Evolutionary conservation across 2,888 invertebrate species (phyloP), one percentile per base, ranked within the genome.

Genomic region (Ornithoptera priamus): DNA sequence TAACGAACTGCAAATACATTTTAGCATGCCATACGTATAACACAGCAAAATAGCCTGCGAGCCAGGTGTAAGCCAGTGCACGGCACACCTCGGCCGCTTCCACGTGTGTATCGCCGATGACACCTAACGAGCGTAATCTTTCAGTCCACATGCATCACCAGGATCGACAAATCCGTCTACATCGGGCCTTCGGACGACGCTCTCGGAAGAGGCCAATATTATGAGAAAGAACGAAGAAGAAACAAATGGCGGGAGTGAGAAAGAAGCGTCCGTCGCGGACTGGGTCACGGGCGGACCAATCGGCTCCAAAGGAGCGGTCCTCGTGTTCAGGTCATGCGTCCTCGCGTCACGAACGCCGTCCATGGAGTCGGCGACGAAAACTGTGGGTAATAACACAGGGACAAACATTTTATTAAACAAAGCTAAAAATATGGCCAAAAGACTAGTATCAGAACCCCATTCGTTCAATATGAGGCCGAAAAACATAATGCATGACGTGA

Each of bases 271-370:
- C 68, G 68, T 91, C 56, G 74, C 87, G 15, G 92, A 92, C 78
- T 94, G 94, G 94, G 82, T 94, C 68, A 92, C 93, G 50, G 94
- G 94, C 68, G 94, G 94, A 22, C 91, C 89, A 42, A 77, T 94
- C 74, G 96, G 96, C 24, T 93, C 95, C 2, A 94, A 94, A 70
- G 94, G 93, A 68, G 93, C 95, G 5, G 94, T 95, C 63, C 89
- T 96, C 67, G 93, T 95, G 63, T 96, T 96, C 86, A 91, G 95
- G 76, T 95, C 95, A 77, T 94, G 94, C 74, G 94, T 94, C 61
- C 86, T 95, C 73, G 95, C 94, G 0, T 80, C 84, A 1, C 76
- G 85, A 24, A 87, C 89, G 1, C 88, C 91, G 0, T 89, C 90
- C 69, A 85, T 87, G 89, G 94, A 88, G 76, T 93, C 84, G 1